These are phyloP conservation scores for Thamnophis sirtalis DNA, from an alignment of 2,113 vertebrate genomes.

Conservation along the genomic window DNA sequence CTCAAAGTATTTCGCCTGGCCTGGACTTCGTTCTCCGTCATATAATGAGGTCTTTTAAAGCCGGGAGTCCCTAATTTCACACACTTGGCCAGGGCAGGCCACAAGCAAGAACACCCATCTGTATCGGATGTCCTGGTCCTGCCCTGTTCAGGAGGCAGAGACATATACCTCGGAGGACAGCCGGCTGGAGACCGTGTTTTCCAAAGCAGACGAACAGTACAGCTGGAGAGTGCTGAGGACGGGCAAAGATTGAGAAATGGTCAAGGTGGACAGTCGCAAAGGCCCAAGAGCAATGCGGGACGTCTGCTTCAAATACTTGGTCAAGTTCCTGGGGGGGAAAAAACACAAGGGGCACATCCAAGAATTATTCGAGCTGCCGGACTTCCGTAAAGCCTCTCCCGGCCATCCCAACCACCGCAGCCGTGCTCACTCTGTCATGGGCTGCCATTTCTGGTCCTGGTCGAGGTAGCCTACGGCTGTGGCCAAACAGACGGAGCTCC, in stretches of 20 bases:
- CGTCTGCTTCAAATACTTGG: conserved; percentile 93
- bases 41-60: too few relatives aligned
- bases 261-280: conserved; percentile 86
- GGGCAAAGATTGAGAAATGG: conserved; percentile 83
- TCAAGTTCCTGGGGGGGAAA: conserved; percentile 69
- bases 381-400: background rate
- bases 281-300: conserved; percentile 89
- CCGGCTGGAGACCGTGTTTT: conserved; percentile 85
- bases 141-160: background rate
- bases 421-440: conserved; percentile 81
- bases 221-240: conserved; percentile 87
- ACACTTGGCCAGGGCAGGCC: background rate
- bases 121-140: background rate
- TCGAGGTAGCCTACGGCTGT: conserved; percentile 75
- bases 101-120: background rate
- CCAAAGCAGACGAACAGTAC: conserved; percentile 85
- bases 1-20: background rate
- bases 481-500: conserved; percentile 86
- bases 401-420: too few relatives aligned
- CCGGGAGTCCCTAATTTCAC: background rate
- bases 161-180: conserved; percentile 78
- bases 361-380: background rate
- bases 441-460: conserved; percentile 80
- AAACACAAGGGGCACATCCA: conserved; percentile 24
- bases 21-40: background rate